These are phyloP conservation scores for Procavia capensis DNA, from an alignment of 2,113 vertebrate genomes.

Conservation along the genomic window DNA sequence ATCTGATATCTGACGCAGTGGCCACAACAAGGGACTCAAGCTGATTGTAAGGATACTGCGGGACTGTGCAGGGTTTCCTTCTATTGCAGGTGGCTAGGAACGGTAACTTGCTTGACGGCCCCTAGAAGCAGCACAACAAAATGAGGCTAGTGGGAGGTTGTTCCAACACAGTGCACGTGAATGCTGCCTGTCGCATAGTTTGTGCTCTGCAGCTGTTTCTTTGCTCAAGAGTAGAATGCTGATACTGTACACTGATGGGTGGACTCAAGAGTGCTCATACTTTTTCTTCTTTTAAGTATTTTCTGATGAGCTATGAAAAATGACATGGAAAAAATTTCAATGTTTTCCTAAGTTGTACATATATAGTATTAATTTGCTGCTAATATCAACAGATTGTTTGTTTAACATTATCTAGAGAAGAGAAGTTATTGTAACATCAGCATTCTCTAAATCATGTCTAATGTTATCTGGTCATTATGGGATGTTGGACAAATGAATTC, in stretches of 20 bases:
- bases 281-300: neutral
- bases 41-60: too few species aligned
- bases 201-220: neutral
- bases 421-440: neutral
- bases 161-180: neutral
- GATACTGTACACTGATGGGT: neutral
- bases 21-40: too few species aligned
- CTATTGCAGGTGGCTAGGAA: too few species aligned
- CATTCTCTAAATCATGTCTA: neutral
- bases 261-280: neutral
- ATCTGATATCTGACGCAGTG: too few species aligned
- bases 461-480: neutral
- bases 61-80: too few species aligned
- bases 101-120: too few species aligned
- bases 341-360: neutral
- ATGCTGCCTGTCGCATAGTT: rapidly evolving
- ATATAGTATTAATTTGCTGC: neutral
- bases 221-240: neutral
- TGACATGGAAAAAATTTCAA: neutral
- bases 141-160: too few species aligned
- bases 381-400: neutral
- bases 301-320: neutral
- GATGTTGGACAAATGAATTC: neutral
- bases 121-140: too few species aligned
- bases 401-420: neutral